phyloP scores from a whole-genome alignment of 1,140 invertebrate species.

The Orius laevigatus region DNA sequence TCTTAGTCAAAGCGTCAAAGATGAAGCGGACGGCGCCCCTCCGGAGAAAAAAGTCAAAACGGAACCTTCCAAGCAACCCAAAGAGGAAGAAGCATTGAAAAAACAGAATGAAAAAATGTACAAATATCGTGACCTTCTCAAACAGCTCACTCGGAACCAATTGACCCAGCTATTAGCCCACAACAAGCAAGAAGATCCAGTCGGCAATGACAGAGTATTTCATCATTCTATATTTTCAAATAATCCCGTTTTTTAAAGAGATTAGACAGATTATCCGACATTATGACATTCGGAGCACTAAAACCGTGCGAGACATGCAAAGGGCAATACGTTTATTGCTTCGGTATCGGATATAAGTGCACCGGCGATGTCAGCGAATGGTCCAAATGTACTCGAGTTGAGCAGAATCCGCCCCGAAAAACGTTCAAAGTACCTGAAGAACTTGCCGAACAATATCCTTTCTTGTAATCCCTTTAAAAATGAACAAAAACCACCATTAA shows the following conservation, averaged over 20 bases:
- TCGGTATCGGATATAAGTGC: constrained; percentile 59
- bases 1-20: constrained; percentile 37
- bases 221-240: constrained; percentile 1
- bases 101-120: constrained; percentile 69
- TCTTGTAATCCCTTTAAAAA: constrained; percentile 38
- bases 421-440: constrained; percentile 54
- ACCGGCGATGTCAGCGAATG: constrained; percentile 73
- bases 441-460: constrained; percentile 38
- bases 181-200: constrained; percentile 53
- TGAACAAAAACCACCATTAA: neutral
- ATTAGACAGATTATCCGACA: constrained; percentile 61
- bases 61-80: constrained; percentile 32
- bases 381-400: constrained; percentile 67
- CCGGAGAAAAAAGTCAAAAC: constrained; percentile 48
- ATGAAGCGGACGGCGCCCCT: constrained; percentile 32
- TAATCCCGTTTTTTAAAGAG: constrained; percentile 42
- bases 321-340: constrained; percentile 53
- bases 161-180: constrained; percentile 46
- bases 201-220: constrained; percentile 26
- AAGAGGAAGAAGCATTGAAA: constrained; percentile 38
- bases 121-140: constrained; percentile 43
- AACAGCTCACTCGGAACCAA: constrained; percentile 34
- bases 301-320: constrained; percentile 65
- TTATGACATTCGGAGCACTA: constrained; percentile 74
- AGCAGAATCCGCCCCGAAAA: constrained; percentile 53